Evolutionary conservation across 2,113 vertebrate species (phyloP), one percentile per base, ranked within the genome.

Genomic region (Arothron firmamentum): DNA sequence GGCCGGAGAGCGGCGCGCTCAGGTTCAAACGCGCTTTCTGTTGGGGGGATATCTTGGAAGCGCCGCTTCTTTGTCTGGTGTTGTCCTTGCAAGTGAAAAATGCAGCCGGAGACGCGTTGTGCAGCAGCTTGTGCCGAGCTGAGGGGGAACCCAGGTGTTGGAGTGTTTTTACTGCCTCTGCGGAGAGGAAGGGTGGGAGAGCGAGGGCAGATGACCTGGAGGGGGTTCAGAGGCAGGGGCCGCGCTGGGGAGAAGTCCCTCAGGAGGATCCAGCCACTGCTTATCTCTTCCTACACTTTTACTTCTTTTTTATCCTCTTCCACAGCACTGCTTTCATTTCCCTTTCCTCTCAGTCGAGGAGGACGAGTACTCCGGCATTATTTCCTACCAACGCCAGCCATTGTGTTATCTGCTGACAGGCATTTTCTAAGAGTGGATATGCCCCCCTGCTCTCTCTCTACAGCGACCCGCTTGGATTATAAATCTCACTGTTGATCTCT

Each of bases 91-190:
- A 55, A 73, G 10, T 77, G 80, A 85, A 77, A 79, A 81, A 84
- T 70, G 54, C 52, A 42, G 67, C 83, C 67, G 34, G 78, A 77
- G 62, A 49, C 64, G 74, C 77, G 75, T 69, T 78, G 83, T 89
- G 82, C 70, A 74, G 93, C 85, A 91, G 92, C 91, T 91, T 80
- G 90, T 85, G 79, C 92, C 87, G 87, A 91, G 91, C 66, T 68
- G 74, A 84, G 76, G 81, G 81, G 73, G 88, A 83, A 88, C 85
- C 88, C 87, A 91, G 89, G 88, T 91, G 90, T 84, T 88, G 86
- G 67, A 84, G 84, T 90, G 81, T 90, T 90, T 92, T 88, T 82
- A 87, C 88, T 88, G 85, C 75, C 83, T 92, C 85, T 87, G 81
- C 67, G 79, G 88, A 87, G 87, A 89, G 86, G 88, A 88, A 88